phyloP scores from a whole-genome alignment of 2,797 vertebrate genomes.

The Fringilla coelebs region DNA sequence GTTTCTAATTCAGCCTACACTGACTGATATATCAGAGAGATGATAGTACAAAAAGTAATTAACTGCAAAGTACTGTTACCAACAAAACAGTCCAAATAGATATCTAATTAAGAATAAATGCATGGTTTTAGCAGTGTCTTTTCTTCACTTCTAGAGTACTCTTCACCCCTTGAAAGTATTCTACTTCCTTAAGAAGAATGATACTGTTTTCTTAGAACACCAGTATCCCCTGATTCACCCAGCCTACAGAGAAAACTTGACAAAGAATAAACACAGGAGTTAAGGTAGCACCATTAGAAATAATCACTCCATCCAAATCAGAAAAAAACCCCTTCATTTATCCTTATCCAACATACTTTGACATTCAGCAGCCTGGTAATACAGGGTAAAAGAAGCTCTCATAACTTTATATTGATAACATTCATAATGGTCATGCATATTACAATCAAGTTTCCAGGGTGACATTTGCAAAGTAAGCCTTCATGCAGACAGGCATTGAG shows the following conservation, averaged over 20 bases:
- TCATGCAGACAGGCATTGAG: conserved; percentile 51
- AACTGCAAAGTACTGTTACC: background rate
- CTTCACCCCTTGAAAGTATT: background rate
- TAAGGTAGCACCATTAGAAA: conserved; percentile 32
- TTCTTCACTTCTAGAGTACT: background rate
- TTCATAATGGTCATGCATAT: conserved; percentile 63
- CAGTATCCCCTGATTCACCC: background rate
- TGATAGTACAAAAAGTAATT: background rate
- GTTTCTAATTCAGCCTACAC: background rate
- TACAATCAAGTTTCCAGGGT: conserved; percentile 50
- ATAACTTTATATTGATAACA: conserved; percentile 18
- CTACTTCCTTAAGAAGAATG: background rate
- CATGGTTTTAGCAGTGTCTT: background rate
- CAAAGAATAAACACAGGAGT: conserved; percentile 3
- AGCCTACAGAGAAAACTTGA: background rate
- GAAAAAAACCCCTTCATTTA: background rate
- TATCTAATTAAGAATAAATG: background rate
- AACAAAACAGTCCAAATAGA: background rate
- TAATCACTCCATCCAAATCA: background rate
- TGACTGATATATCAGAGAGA: background rate
- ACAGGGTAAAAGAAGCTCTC: background rate
- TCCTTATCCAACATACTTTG: background rate
- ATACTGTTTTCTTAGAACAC: background rate
- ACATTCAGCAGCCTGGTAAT: conserved; percentile 23
- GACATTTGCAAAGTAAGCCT: conserved; percentile 15